phyloP scores from a whole-genome alignment of 2,797 vertebrate species.

The Acrossocheilus wenchowensis region DNA sequence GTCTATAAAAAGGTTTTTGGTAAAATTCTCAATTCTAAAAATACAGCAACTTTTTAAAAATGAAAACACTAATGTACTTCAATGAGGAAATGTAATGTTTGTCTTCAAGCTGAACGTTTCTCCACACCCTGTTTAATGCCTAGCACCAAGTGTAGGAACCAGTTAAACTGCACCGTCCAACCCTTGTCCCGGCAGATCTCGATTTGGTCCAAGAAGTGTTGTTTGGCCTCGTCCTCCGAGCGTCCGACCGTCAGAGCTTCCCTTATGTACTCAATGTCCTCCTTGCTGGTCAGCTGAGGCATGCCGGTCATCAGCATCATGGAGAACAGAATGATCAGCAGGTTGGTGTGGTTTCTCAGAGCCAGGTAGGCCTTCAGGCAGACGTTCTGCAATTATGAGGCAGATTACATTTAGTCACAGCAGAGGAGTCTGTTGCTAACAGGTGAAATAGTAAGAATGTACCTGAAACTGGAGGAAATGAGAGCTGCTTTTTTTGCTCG shows the following conservation, averaged over 20 bases:
- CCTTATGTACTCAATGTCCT: slow-evolving; percentile 97
- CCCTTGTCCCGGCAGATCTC: slow-evolving; percentile 98
- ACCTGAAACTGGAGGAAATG: slow-evolving; percentile 99
- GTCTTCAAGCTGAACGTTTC: slow-evolving; percentile 88
- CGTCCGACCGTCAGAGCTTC: slow-evolving; percentile 93
- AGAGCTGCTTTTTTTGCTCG: slow-evolving; percentile 92
- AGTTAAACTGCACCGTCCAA: slow-evolving; percentile 99
- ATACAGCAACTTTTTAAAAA: background rate
- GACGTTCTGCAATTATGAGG: slow-evolving; percentile 78
- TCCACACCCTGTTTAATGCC: slow-evolving; percentile 98
- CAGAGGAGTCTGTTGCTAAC: slow-evolving; percentile 47
- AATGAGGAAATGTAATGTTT: background rate
- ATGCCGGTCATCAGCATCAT: slow-evolving; percentile 99
- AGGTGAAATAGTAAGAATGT: background rate
- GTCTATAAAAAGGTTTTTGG: background rate
- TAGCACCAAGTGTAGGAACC: slow-evolving; percentile 97
- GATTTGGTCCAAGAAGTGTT: slow-evolving; percentile 96
- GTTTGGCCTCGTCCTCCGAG: slow-evolving; percentile 90
- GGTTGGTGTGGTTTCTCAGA: slow-evolving; percentile 95
- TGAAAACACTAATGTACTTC: no score
- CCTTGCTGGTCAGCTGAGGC: slow-evolving; percentile 96
- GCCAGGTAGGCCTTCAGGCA: slow-evolving; percentile 96
- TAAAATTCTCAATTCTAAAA: background rate
- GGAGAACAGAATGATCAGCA: slow-evolving; percentile 97
- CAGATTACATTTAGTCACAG: slow-evolving; percentile 58